Percentiles rank a stretch among this genome's conserved stretches.
Evolutionary conservation across 92 coral and sea anemone species (phyloP).

Genomic region (Umimayanthus kanabou): DNA sequence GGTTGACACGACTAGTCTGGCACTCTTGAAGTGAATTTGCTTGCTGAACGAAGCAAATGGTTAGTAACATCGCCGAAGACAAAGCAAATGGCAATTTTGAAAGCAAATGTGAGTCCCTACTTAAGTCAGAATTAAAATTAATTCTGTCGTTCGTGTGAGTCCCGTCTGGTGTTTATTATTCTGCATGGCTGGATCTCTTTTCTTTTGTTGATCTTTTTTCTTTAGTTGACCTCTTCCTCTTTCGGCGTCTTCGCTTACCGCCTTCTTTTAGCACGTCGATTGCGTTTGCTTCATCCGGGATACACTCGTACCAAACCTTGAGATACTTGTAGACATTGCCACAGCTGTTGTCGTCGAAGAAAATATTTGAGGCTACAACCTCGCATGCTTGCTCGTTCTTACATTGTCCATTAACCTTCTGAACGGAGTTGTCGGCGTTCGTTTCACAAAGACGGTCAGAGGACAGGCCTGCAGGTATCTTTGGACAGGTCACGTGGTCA

Average conservation of each 20-base stretch:
- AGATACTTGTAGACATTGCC: conserved; percentile 98
- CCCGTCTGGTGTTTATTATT: conserved; percentile 53
- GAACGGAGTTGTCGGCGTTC: conserved; percentile 64
- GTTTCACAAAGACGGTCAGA: conserved; percentile 93
- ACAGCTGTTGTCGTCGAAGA: conserved; percentile 98
- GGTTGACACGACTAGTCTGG: conserved; percentile 63
- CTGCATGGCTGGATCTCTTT: conserved; percentile 71
- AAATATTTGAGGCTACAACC: conserved; percentile 98
- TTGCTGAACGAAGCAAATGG: conserved; percentile 53
- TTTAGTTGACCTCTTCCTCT: conserved; percentile 93
- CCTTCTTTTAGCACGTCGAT: conserved; percentile 98
- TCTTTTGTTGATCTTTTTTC: conserved; percentile 97
- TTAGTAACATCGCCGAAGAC: conserved; percentile 46
- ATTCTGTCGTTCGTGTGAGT: conserved; percentile 40
- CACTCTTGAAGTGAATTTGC: conserved; percentile 77
- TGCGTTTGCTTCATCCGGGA: conserved; percentile 98
- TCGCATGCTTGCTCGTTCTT: conserved; percentile 99
- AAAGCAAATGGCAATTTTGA: conserved; percentile 61
- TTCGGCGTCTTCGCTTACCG: conserved; percentile 94
- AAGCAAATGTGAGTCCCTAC: conserved; percentile 65
- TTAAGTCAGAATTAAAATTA: conserved; percentile 58
- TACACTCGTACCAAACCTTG: conserved; percentile 99
- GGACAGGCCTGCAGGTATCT: conserved; percentile 93
- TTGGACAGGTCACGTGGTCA: conserved; percentile 99
- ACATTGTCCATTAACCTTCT: conserved; percentile 94